Evolutionary conservation across 2,797 vertebrate species (phyloP).

Genomic region (Emys orbicularis): DNA sequence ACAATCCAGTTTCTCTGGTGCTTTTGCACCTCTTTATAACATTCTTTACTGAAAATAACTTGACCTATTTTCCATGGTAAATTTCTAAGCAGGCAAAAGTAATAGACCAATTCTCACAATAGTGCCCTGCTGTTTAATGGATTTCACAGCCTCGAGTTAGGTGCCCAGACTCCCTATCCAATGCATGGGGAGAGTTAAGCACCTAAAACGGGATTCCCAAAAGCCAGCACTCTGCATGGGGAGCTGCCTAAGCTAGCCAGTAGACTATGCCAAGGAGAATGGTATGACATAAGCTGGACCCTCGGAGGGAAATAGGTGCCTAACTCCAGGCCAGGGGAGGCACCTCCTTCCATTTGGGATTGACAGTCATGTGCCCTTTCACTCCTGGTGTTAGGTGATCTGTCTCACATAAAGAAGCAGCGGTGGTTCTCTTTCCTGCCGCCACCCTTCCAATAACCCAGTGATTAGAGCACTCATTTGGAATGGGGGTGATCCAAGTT

Average conservation of each 20-base stretch:
- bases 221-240: background rate
- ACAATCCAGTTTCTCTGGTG: background rate
- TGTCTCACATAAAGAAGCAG: background rate
- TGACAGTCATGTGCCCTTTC: background rate
- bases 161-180: background rate
- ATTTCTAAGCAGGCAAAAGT: background rate
- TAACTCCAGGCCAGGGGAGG: background rate
- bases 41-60: background rate
- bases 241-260: background rate
- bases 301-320: background rate
- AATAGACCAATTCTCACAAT: background rate
- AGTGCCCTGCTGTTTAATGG: background rate
- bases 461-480: background rate
- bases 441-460: background rate
- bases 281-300: background rate
- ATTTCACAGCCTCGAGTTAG: background rate
- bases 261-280: background rate
- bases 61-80: background rate
- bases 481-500: background rate
- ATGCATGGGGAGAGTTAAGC: background rate
- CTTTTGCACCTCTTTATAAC: background rate
- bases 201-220: background rate
- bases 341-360: background rate
- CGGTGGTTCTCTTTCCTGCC: background rate
- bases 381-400: background rate